phyloP scores from a whole-genome alignment of 1,140 invertebrate species.

The Ostrea edulis region DNA sequence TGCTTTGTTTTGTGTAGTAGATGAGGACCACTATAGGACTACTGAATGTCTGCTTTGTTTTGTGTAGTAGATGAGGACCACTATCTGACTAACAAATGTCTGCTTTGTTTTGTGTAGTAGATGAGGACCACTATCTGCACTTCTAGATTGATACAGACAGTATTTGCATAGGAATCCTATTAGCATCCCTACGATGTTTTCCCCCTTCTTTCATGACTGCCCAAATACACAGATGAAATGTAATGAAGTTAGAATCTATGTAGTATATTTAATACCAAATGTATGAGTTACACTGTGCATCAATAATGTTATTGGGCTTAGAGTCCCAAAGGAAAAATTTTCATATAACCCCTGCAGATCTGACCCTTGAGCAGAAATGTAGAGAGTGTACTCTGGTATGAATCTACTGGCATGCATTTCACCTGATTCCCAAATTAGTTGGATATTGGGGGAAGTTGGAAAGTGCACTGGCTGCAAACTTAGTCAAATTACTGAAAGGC shows the following conservation, averaged over 20 bases:
- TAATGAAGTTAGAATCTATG: constrained; percentile 35
- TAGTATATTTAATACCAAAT: constrained; percentile 34
- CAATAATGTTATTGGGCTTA: constrained; percentile 31
- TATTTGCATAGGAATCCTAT: constrained; percentile 27
- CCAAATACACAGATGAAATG: constrained; percentile 32
- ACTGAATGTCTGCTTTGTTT: not conserved
- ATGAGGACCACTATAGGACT: too few relatives aligned
- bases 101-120: not conserved
- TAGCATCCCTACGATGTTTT: not conserved
- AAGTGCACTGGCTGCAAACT: constrained; percentile 11
- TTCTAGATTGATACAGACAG: not conserved
- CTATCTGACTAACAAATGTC: not conserved
- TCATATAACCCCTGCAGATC: not conserved
- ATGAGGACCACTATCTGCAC: not conserved
- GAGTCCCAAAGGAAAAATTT: not conserved
- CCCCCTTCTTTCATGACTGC: constrained; percentile 15
- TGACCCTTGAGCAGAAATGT: not conserved
- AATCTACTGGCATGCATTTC: not conserved
- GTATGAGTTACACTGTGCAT: constrained; percentile 17
- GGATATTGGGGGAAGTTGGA: not conserved
- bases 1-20: not conserved
- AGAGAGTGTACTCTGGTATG: not conserved
- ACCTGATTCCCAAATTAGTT: not conserved
- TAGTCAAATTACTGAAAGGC: constrained; percentile 29
- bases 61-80: too few relatives aligned